A percentile compares a stretch with the other conserved stretches of the same genome.
Evolutionary conservation across 2,113 vertebrate species (phyloP).

Genomic region (Spheniscus mendiculus): DNA sequence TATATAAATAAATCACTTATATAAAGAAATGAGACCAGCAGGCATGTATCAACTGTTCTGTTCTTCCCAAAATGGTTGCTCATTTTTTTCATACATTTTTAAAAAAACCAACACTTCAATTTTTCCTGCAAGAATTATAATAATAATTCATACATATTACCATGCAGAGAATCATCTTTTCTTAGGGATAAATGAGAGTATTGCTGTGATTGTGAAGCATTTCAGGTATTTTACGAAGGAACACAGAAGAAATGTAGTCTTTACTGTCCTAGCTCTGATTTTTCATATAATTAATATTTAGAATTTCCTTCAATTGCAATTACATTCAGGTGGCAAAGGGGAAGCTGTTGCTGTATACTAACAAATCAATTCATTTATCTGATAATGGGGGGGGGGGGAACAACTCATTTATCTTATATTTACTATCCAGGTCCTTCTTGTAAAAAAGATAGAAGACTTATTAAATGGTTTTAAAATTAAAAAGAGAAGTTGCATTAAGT

Average conservation of each 20-base stretch:
- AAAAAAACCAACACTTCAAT: background rate
- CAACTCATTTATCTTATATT: background rate
- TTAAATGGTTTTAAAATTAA: background rate
- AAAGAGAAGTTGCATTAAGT: background rate
- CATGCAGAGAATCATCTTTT: background rate
- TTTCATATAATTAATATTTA: background rate
- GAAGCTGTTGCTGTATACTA: background rate
- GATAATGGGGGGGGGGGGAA: accelerated
- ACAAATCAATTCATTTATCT: background rate
- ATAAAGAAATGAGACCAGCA: background rate
- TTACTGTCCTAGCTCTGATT: background rate
- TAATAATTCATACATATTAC: background rate
- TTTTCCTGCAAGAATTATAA: background rate
- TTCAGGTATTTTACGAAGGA: background rate
- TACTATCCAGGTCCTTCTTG: background rate
- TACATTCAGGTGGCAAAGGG: background rate
- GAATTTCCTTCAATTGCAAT: background rate
- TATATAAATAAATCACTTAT: background rate
- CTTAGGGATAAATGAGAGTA: background rate
- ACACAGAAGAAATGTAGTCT: background rate
- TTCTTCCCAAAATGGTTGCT: background rate
- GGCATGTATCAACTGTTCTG: background rate
- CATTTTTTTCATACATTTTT: background rate
- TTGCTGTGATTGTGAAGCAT: background rate
- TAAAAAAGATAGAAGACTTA: background rate